phyloP scores from a whole-genome alignment of 2,888 invertebrate species.

The Drosophila mimetica region DNA sequence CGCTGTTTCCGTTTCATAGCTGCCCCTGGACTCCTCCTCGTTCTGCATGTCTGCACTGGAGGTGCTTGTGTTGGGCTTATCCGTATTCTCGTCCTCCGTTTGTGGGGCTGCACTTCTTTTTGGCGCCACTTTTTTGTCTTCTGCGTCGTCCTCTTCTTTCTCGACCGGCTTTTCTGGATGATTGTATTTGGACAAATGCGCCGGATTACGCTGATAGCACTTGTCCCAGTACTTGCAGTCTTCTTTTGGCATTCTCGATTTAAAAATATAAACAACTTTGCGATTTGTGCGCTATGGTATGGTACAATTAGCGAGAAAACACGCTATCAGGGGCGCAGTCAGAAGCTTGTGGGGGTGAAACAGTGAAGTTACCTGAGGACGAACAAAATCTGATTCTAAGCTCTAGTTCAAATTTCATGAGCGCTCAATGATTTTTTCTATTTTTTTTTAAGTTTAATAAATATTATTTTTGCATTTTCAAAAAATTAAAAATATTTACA shows the following conservation, averaged over 20 bases:
- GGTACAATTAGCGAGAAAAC: slow-evolving; percentile 10
- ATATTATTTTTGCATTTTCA: too few relatives aligned
- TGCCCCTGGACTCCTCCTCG: slow-evolving; percentile 26
- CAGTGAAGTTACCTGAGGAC: too few relatives aligned
- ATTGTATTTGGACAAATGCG: slow-evolving; percentile 90
- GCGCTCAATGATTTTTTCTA: too few relatives aligned
- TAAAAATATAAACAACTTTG: slow-evolving; percentile 10
- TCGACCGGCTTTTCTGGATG: slow-evolving; percentile 87
- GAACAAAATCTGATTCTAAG: too few relatives aligned
- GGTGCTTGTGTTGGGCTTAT: slow-evolving; percentile 28
- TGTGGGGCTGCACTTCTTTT: slow-evolving; percentile 51
- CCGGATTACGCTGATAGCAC: slow-evolving; percentile 93
- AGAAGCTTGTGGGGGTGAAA: not conserved
- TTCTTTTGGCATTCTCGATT: slow-evolving; percentile 84
- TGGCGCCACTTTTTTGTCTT: slow-evolving; percentile 64
- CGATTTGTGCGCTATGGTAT: slow-evolving; percentile 10
- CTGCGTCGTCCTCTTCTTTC: not conserved
- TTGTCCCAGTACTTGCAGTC: slow-evolving; percentile 91
- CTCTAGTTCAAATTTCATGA: too few relatives aligned
- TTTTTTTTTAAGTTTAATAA: too few relatives aligned
- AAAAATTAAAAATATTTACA: too few relatives aligned
- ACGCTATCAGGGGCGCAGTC: slow-evolving; percentile 9
- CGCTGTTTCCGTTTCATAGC: slow-evolving; percentile 61
- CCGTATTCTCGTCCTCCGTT: slow-evolving; percentile 36
- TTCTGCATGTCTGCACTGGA: slow-evolving; percentile 22